Evolutionary conservation across 92 coral and sea anemone genomes (phyloP).

Genomic region (Diadumene lineata): DNA sequence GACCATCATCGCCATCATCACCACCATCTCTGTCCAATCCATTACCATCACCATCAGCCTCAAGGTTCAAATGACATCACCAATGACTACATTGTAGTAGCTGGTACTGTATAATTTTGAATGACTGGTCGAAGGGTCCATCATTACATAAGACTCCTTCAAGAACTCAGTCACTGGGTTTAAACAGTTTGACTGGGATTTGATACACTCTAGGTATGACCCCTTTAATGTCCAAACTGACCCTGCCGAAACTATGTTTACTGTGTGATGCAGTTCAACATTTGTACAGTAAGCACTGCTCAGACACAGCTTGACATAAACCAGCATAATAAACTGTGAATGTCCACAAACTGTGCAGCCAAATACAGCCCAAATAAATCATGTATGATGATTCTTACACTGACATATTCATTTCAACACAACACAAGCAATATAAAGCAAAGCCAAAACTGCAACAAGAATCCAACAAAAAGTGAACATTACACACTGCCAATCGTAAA

Average conservation of each 20-base stretch:
- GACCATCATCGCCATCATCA: background rate
- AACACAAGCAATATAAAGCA: no score
- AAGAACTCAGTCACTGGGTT: conserved; percentile 88
- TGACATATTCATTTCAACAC: no score
- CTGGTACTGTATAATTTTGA: conserved; percentile 35
- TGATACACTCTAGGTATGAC: conserved; percentile 56
- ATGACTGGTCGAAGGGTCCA: conserved; percentile 45
- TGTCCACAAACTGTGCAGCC: no score
- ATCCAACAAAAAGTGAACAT: no score
- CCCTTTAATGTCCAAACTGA: conserved; percentile 87
- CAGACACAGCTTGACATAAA: no score
- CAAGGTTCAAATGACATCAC: background rate
- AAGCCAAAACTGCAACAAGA: no score
- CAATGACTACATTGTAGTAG: background rate
- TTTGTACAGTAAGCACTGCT: no score
- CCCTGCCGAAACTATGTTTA: conserved; percentile 78
- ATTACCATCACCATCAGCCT: background rate
- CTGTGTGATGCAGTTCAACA: background rate
- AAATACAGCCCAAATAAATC: no score
- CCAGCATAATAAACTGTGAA: no score
- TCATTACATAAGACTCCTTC: background rate
- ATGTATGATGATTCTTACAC: no score
- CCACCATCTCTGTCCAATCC: conserved; percentile 8
- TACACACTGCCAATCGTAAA: no score
- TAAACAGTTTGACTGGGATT: conserved; percentile 93